phyloP scores from a whole-genome alignment of 2,113 vertebrate species.

The Eupsittula cactorum region DNA sequence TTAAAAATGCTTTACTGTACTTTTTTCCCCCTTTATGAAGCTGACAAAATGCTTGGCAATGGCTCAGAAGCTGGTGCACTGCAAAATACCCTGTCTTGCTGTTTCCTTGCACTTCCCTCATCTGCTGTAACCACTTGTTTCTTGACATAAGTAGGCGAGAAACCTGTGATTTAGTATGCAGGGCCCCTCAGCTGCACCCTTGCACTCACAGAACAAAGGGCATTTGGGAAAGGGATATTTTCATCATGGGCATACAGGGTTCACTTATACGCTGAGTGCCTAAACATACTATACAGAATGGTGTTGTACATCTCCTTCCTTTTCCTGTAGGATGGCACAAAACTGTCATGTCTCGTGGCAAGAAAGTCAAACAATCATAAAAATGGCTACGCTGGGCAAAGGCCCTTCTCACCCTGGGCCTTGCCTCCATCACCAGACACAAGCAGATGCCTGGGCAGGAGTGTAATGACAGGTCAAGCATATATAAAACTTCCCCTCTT shows the following conservation, averaged over 20 bases:
- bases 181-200: neutral
- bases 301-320: neutral
- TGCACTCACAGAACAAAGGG: neutral
- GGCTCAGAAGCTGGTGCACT: slow-evolving; percentile 16
- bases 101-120: slow-evolving; percentile 43
- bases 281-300: neutral
- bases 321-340: neutral
- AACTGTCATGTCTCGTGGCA: neutral
- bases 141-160: slow-evolving; percentile 20
- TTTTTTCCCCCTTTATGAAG: neutral
- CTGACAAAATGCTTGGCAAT: slow-evolving; percentile 29
- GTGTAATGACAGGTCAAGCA: neutral
- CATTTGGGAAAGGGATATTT: slow-evolving; percentile 5
- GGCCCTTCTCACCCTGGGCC: neutral
- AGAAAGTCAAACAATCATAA: neutral
- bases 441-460: neutral
- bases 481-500: neutral
- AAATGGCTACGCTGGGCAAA: neutral
- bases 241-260: neutral
- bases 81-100: slow-evolving; percentile 28
- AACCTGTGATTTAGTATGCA: slow-evolving; percentile 15
- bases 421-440: neutral
- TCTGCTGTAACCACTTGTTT: slow-evolving; percentile 22
- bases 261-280: neutral
- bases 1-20: neutral